A percentile compares a stretch with the other conserved stretches of the same genome.
Evolutionary conservation across 1,140 invertebrate species (phyloP).

Genomic region (Ephestia elutella): DNA sequence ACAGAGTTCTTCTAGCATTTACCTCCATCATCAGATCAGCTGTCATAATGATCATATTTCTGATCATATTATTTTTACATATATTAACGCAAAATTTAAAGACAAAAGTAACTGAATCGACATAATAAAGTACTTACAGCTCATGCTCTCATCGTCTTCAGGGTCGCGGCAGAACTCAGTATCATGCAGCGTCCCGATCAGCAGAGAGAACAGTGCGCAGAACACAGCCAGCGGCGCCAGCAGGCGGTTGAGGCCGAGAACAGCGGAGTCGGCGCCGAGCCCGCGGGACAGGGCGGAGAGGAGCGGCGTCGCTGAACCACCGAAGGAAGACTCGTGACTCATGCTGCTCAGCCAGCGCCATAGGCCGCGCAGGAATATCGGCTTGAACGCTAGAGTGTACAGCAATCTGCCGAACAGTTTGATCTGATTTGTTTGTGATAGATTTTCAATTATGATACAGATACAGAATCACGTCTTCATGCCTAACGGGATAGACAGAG

Average conservation of each 20-base stretch:
- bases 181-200: conserved; percentile 91
- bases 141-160: conserved; percentile 52
- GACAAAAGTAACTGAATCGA: not conserved
- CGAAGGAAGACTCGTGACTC: conserved; percentile 77
- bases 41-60: too few relatives aligned
- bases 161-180: conserved; percentile 83
- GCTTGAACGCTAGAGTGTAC: conserved; percentile 90
- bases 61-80: too few relatives aligned
- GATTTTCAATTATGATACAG: too few relatives aligned
- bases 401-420: conserved; percentile 78
- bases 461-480: too few relatives aligned
- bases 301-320: conserved; percentile 78
- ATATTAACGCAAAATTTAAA: too few relatives aligned
- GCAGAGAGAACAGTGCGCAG: conserved; percentile 87
- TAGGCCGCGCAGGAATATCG: conserved; percentile 85
- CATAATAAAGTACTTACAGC: conserved; percentile 24
- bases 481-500: too few relatives aligned
- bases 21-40: too few relatives aligned
- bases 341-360: conserved; percentile 79
- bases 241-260: conserved; percentile 81
- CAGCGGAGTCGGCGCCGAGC: conserved; percentile 74
- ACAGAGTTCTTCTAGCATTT: too few relatives aligned
- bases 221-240: conserved; percentile 90
- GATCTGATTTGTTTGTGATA: too few relatives aligned
- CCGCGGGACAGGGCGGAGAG: conserved; percentile 83